These are phyloP conservation scores for Ischnura elegans DNA, from an alignment of 2,888 invertebrate genomes.

Conservation along the genomic window DNA sequence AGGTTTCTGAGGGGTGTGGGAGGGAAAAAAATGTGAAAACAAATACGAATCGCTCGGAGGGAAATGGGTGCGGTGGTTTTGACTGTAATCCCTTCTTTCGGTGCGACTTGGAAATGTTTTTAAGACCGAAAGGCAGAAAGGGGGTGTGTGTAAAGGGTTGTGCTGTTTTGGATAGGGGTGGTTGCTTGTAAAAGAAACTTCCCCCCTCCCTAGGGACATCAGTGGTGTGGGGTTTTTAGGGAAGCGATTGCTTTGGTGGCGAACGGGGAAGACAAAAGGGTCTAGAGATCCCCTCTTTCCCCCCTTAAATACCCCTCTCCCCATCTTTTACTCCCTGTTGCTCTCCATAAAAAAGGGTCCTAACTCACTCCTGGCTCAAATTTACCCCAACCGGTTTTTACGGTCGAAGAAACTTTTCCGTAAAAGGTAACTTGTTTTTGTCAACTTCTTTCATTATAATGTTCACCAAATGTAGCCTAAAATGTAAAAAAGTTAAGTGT, in stretches of 20 bases:
- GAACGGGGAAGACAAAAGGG: background rate
- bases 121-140: background rate
- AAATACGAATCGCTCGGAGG: background rate
- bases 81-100: slow-evolving; percentile 44
- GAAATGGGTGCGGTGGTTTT: slow-evolving; percentile 5
- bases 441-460: too few species aligned
- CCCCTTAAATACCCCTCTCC: background rate
- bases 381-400: background rate
- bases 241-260: background rate
- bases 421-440: too few species aligned
- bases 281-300: background rate
- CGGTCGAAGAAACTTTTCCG: background rate
- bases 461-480: too few species aligned
- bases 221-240: background rate
- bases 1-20: background rate
- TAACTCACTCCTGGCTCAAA: background rate
- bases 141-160: background rate
- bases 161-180: background rate
- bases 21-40: slow-evolving; percentile 14
- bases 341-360: too few species aligned
- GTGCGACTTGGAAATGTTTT: background rate
- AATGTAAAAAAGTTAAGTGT: too few species aligned
- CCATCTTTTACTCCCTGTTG: background rate
- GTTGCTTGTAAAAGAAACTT: background rate
- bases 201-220: background rate